These are phyloP conservation scores for Porites cylindrica DNA, from an alignment of 92 coral and sea anemone species.

Conservation along the genomic window DNA sequence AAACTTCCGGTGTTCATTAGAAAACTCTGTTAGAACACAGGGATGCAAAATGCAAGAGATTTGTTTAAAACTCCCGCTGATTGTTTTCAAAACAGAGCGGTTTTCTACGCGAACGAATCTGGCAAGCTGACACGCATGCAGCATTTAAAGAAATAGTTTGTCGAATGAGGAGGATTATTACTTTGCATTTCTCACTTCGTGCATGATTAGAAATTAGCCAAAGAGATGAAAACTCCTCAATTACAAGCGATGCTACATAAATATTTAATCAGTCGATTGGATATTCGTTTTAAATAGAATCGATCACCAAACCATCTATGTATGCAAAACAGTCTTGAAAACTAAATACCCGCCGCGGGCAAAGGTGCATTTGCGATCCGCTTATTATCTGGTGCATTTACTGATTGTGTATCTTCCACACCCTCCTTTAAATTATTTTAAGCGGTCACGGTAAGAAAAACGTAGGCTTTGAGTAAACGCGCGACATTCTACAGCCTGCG, in stretches of 20 bases:
- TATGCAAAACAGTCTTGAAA: not conserved
- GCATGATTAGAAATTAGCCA: too few species aligned
- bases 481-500: too few species aligned
- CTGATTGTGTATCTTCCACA: not conserved
- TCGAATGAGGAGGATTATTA: not conserved
- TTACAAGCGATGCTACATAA: conserved; percentile 12
- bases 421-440: not conserved
- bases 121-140: not conserved
- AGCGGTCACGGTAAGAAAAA: not conserved
- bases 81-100: not conserved
- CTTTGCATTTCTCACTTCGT: not conserved
- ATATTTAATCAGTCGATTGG: conserved; percentile 1
- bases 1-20: conserved; percentile 6
- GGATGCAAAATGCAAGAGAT: not conserved
- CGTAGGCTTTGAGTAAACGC: not conserved
- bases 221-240: not conserved
- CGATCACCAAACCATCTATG: not conserved
- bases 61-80: not conserved
- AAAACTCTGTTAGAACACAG: not conserved
- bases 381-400: not conserved
- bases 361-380: not conserved
- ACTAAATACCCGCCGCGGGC: not conserved
- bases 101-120: not conserved
- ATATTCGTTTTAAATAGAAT: not conserved
- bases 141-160: not conserved